Conservation (phyloP, 2,797 vertebrate genomes). For the Percopsis omiscomaycus region DNA sequence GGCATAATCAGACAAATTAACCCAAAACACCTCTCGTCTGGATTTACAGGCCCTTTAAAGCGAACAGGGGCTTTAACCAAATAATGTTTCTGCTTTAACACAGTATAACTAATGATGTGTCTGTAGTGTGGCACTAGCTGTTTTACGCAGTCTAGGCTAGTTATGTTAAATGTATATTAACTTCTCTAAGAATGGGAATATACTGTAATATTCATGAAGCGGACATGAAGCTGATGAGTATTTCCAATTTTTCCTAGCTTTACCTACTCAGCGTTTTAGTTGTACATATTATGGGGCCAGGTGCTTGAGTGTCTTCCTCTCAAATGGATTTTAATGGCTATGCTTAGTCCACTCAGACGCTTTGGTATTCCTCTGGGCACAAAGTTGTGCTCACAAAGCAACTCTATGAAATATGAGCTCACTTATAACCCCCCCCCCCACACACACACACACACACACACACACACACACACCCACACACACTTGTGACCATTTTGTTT, state of each 20-base stretch:
- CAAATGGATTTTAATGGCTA: conserved; percentile 74
- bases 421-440: conserved; percentile 33
- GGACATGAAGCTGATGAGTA: too few species aligned
- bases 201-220: background rate
- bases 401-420: conserved; percentile 48
- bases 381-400: conserved; percentile 43
- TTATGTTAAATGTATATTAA: background rate
- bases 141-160: background rate
- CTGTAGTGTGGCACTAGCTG: background rate
- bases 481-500: conserved; percentile 39
- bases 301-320: conserved; percentile 49
- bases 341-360: conserved; percentile 59
- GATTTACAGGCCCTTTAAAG: too few species aligned
- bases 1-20: too few species aligned
- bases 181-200: background rate
- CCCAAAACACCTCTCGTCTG: too few species aligned
- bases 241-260: conserved; percentile 14
- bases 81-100: background rate
- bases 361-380: conserved; percentile 62
- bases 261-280: conserved; percentile 59
- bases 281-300: conserved; percentile 41
- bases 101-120: background rate
- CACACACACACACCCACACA: conserved; percentile 8
- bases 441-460: too few species aligned
- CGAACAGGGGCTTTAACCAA: too few species aligned